A percentile compares a stretch with the other conserved stretches of the same genome.
These are phyloP conservation scores for Melieria crassipennis DNA, from an alignment of 2,888 invertebrate genomes.

Conservation along the genomic window DNA sequence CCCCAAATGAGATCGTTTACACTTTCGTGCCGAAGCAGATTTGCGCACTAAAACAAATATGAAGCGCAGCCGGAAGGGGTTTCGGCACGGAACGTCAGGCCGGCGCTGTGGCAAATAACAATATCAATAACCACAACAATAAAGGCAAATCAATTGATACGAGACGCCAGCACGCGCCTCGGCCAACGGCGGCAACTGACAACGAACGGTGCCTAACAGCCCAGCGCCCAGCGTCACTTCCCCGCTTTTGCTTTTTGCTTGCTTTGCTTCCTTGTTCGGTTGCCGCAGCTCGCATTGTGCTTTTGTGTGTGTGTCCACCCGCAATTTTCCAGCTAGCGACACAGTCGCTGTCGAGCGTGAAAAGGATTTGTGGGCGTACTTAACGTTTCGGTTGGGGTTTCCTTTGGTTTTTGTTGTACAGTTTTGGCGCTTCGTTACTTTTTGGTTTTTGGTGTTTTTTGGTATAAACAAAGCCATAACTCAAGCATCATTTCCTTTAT, in stretches of 20 bases:
- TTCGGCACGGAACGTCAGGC: background rate
- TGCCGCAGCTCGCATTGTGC: no score
- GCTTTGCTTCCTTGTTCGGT: no score
- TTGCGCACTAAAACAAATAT: no score
- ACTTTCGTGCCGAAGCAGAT: no score
- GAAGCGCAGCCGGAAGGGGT: background rate
- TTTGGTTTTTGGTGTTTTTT: background rate
- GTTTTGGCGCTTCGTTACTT: background rate
- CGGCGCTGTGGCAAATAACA: slow-evolving; percentile 9
- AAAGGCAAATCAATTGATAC: slow-evolving; percentile 29
- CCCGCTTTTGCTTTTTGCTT: no score
- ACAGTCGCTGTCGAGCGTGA: background rate
- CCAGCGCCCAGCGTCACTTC: no score
- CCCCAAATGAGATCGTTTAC: no score
- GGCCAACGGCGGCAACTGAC: slow-evolving; percentile 9
- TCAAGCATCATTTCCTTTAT: slow-evolving; percentile 51
- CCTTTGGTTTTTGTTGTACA: background rate
- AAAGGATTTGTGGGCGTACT: slow-evolving; percentile 8
- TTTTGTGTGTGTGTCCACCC: slow-evolving; percentile 31
- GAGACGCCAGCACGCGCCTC: slow-evolving; percentile 18
- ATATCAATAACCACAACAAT: slow-evolving; percentile 15
- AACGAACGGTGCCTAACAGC: background rate
- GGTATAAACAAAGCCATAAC: slow-evolving; percentile 49
- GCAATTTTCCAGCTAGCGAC: background rate
- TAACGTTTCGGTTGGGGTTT: slow-evolving; percentile 9